These are phyloP conservation scores for Hyles euphorbiae DNA, from an alignment of 1,140 invertebrate species.

Conservation along the genomic window DNA sequence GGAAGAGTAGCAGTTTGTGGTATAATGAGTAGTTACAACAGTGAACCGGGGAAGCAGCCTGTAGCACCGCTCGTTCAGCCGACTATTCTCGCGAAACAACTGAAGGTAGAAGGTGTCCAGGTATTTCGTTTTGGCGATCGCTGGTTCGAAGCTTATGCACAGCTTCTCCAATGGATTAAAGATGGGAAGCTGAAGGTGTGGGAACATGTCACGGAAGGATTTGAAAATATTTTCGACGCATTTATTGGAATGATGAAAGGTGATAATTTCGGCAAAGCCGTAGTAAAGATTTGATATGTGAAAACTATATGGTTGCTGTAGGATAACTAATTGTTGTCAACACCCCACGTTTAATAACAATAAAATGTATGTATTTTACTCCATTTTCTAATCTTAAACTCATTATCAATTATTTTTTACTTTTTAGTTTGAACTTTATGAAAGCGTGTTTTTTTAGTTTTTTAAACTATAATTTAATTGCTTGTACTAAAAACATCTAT, in stretches of 20 bases:
- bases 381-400: no score
- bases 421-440: no score
- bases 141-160: slow-evolving; percentile 64
- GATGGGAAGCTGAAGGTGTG: slow-evolving; percentile 74
- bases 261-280: slow-evolving; percentile 77
- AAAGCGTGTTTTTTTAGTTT: no score
- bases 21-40: slow-evolving; percentile 69
- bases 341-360: background rate
- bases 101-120: slow-evolving; percentile 58
- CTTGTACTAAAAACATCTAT: no score
- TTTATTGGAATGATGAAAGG: slow-evolving; percentile 77
- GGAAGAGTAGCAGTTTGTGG: slow-evolving; percentile 78
- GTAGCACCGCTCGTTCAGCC: slow-evolving; percentile 60
- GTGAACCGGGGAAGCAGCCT: slow-evolving; percentile 14
- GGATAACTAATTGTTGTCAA: no score
- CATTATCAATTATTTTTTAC: no score
- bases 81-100: slow-evolving; percentile 47
- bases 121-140: slow-evolving; percentile 21
- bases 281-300: slow-evolving; percentile 67
- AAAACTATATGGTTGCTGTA: no score
- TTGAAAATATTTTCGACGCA: slow-evolving; percentile 77
- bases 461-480: no score
- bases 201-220: slow-evolving; percentile 76
- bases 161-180: slow-evolving; percentile 71
- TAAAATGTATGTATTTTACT: background rate